These are phyloP conservation scores for Cyrtodaria siliqua DNA, from an alignment of 2,888 invertebrate species.

Conservation along the genomic window DNA sequence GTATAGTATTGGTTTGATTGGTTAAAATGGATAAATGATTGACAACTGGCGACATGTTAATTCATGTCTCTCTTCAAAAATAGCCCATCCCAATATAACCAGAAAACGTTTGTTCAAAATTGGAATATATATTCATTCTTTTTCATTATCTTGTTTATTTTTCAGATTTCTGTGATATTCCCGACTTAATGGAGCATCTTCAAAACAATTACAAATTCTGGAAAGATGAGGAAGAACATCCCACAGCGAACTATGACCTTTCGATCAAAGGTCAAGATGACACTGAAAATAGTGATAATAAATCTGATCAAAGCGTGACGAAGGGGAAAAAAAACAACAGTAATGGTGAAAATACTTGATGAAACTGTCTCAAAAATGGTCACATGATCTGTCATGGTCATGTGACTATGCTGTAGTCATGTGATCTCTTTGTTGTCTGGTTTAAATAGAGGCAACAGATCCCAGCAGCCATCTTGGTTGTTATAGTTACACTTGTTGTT, in stretches of 20 bases:
- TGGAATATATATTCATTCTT: no score
- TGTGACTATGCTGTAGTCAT: constrained; percentile 40
- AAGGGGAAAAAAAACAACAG: constrained; percentile 28
- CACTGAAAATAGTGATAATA: constrained; percentile 19
- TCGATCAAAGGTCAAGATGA: constrained; percentile 33
- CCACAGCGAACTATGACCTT: constrained; percentile 52
- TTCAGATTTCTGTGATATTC: constrained; percentile 96
- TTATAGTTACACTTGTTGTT: neutral
- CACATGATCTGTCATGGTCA: constrained; percentile 20
- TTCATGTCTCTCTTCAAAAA: no score
- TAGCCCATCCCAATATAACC: no score
- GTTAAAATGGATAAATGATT: no score
- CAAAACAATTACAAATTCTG: constrained; percentile 95
- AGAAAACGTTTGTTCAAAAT: no score
- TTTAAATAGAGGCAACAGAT: constrained; percentile 2
- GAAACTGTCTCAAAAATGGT: neutral
- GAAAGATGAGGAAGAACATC: constrained; percentile 89
- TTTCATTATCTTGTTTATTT: no score
- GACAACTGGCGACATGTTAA: no score
- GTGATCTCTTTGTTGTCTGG: constrained; percentile 47
- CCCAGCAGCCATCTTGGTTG: neutral
- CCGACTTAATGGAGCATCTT: constrained; percentile 94
- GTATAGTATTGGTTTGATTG: no score
- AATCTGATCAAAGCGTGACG: constrained; percentile 8
- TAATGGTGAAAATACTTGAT: constrained; percentile 47